These are phyloP conservation scores for Cataglyphis hispanica DNA, from an alignment of 1,140 invertebrate genomes.

Conservation along the genomic window DNA sequence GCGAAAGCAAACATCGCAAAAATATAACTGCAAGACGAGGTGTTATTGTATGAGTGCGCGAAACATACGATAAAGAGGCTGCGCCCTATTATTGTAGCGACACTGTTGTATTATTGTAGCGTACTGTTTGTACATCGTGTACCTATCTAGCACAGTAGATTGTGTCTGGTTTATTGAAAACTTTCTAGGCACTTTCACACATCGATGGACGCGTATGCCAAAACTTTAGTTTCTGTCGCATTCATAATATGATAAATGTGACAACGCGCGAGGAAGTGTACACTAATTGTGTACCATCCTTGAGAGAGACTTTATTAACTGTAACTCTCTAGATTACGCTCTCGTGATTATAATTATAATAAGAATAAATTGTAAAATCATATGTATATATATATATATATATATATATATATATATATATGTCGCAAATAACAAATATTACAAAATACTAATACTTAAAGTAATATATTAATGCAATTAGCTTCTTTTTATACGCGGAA, in stretches of 20 bases:
- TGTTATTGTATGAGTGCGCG: not conserved
- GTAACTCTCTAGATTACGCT: not conserved
- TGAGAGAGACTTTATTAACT: not conserved
- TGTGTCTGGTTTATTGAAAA: constrained; percentile 60
- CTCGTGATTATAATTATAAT: not conserved
- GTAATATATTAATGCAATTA: not conserved
- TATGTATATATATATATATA: not conserved
- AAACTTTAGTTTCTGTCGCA: constrained; percentile 32
- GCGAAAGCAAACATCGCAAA: constrained; percentile 27
- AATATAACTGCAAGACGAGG: constrained; percentile 39
- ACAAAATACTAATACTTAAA: not conserved
- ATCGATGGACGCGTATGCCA: not conserved
- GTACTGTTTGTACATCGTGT: no score
- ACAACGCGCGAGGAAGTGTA: constrained; percentile 14
- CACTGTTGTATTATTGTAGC: not conserved
- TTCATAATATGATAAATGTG: constrained; percentile 19
- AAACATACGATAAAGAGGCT: constrained; percentile 37
- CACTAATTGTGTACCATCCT: constrained; percentile 15
- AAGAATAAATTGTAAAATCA: not conserved
- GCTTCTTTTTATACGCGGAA: not conserved
- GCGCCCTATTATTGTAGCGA: constrained; percentile 11
- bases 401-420: not conserved
- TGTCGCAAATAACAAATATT: not conserved
- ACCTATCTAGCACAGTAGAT: constrained; percentile 31
- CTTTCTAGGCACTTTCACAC: constrained; percentile 25